Evolutionary conservation across 1,140 invertebrate species (phyloP).

Genomic region (Phenacoccus solenopsis): DNA sequence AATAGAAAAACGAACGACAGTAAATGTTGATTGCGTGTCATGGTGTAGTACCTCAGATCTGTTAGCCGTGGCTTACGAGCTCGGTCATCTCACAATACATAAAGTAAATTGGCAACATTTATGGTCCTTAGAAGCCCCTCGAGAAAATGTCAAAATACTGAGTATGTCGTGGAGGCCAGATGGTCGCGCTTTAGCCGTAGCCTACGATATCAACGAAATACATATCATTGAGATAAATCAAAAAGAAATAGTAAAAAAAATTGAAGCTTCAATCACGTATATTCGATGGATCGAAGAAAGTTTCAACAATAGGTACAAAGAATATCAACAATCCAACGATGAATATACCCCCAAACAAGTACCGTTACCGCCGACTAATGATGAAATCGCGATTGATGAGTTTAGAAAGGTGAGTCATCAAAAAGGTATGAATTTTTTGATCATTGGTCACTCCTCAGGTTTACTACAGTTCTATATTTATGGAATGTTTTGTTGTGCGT

Average conservation of each 20-base stretch:
- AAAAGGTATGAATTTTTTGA: constrained; percentile 19
- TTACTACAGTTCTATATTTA: constrained; percentile 17
- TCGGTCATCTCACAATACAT: constrained; percentile 68
- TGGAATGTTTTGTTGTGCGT: constrained; percentile 19
- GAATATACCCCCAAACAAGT: constrained; percentile 20
- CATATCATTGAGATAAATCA: constrained; percentile 67
- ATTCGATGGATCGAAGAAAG: constrained; percentile 16
- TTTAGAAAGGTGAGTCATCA: constrained; percentile 9
- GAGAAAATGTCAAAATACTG: constrained; percentile 50
- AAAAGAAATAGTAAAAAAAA: constrained; percentile 45
- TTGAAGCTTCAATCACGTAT: background rate
- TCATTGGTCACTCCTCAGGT: constrained; percentile 10
- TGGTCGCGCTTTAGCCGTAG: constrained; percentile 72
- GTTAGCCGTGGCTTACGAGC: constrained; percentile 71
- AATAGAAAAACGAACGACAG: background rate
- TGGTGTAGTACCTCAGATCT: constrained; percentile 94
- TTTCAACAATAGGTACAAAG: constrained; percentile 12
- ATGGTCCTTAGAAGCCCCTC: constrained; percentile 62
- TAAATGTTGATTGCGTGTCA: constrained; percentile 8
- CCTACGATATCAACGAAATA: constrained; percentile 47
- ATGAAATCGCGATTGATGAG: constrained; percentile 17
- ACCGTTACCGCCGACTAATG: background rate
- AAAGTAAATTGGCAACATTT: constrained; percentile 86
- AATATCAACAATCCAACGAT: background rate
- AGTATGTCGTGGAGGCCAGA: constrained; percentile 84